Evolutionary conservation across 2,888 invertebrate species (phyloP), one percentile per base, ranked within the genome.

Genomic region (Plutella xylostella): DNA sequence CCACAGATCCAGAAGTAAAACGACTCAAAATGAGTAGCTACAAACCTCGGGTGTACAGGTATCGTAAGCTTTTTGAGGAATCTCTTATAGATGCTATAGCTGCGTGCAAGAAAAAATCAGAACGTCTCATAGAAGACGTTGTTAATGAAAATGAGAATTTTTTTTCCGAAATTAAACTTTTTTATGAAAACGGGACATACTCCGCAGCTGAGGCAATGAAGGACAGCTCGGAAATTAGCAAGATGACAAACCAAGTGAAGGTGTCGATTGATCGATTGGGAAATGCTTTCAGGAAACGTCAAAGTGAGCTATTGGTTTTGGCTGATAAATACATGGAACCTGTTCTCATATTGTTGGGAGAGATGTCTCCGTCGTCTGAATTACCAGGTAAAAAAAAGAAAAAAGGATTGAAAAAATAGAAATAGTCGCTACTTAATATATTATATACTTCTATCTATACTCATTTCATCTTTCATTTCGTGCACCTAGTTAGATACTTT

Each of bases 121-220:
- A 69, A 21, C 51, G 65, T 18, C 56, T 63, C n/a, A 51, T 77
- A 39, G 79, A 80, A 50, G 64, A 65, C 33, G 75, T 61, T 9
- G 63, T 77, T n/a, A 65, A 76, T 30, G 65, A 77, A 0, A 79
- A 76, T 49, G 57, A 73, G n/a, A 59, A 67, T 9, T 73, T 72
- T 42, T 53, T 75, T 48, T 57, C 67, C 5, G 56, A 66, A 30
- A 54, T 80, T 3, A 65, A 59, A 42, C 50, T 79, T 48, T 70
- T 71, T 14, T 53, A 49, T 46, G 73, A 79, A 57, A 72, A 71
- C 22, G 79, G 80, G 5, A 52, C 53, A 1, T 79, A 69, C 50
- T 58, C 73, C 3, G 56, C 66, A 2, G 44, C 51, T 2, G 80
- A 82, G 56, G 75, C 73, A 2, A 46, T 54, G 1, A 70, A 56